Conservation (phyloP, 1,140 invertebrate species). For the Panagrolaimus sp. region DNA sequence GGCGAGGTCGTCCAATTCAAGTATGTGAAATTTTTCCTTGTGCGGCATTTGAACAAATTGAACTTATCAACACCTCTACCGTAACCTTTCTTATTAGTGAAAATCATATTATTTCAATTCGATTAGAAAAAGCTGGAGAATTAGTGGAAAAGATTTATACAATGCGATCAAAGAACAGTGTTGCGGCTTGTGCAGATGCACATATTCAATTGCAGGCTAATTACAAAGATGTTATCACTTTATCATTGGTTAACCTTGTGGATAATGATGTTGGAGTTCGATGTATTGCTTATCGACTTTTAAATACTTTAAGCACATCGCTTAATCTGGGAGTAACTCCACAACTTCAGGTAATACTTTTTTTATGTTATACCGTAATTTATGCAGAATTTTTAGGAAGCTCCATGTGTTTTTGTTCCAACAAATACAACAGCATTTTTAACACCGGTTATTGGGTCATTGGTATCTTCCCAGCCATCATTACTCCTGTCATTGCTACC, state of each 20-base stretch:
- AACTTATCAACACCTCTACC: constrained; percentile 19
- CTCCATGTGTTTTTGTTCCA: constrained; percentile 27
- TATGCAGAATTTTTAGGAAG: neutral
- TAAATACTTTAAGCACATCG: constrained; percentile 9
- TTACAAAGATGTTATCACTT: constrained; percentile 22
- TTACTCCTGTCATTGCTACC: constrained; percentile 21
- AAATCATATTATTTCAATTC: constrained; percentile 25
- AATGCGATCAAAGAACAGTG: constrained; percentile 13
- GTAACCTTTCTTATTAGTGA: constrained; percentile 23
- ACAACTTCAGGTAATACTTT: constrained; percentile 14
- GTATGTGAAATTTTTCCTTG: constrained; percentile 26
- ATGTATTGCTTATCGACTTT: constrained; percentile 23
- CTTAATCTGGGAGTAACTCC: neutral
- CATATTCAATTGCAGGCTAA: constrained; percentile 22
- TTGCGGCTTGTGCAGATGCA: constrained; percentile 17
- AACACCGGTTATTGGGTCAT: constrained; percentile 4
- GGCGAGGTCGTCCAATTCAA: constrained; percentile 13
- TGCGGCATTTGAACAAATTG: constrained; percentile 27
- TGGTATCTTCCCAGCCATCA: constrained; percentile 21
- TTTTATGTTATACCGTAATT: no score
- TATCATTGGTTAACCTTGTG: constrained; percentile 24
- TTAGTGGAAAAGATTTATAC: constrained; percentile 21
- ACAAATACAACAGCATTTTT: constrained; percentile 21
- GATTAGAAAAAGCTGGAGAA: constrained; percentile 15
- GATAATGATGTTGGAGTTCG: constrained; percentile 24